These are phyloP conservation scores for Rhodinocichla rosea DNA, from an alignment of 2,113 vertebrate genomes.

Conservation along the genomic window DNA sequence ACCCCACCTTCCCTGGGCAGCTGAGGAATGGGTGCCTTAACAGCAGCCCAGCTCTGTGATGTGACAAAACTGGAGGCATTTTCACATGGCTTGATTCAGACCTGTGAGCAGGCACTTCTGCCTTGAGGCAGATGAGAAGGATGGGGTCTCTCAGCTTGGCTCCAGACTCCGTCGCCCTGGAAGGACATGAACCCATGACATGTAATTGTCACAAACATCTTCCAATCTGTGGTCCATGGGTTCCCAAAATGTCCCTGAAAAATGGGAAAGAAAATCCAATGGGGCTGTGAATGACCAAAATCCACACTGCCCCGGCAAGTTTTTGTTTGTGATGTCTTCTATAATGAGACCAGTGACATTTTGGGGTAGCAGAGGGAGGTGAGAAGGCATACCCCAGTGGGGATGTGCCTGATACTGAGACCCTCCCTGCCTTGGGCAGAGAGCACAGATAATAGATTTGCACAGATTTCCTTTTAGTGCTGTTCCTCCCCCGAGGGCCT, in stretches of 20 bases:
- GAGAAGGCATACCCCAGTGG: slow-evolving; percentile 1
- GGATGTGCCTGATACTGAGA: background rate
- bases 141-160: background rate
- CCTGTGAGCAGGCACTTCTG: background rate
- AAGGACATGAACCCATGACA: background rate
- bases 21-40: background rate
- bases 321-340: background rate
- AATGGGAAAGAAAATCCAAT: background rate
- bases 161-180: background rate
- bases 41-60: background rate
- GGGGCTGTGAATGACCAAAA: background rate
- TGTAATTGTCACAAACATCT: background rate
- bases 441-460: background rate
- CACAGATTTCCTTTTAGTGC: slow-evolving; percentile 56
- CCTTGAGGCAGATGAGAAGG: background rate
- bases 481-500: slow-evolving; percentile 21
- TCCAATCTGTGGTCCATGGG: background rate
- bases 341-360: slow-evolving; percentile 1
- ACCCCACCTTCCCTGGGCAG: background rate
- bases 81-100: background rate
- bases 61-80: background rate
- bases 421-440: background rate
- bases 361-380: background rate
- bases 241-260: background rate
- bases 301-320: background rate